Evolutionary conservation across 2,797 vertebrate genomes (phyloP), one percentile per base, ranked within the genome.

Genomic region (Hippoglossus hippoglossus): DNA sequence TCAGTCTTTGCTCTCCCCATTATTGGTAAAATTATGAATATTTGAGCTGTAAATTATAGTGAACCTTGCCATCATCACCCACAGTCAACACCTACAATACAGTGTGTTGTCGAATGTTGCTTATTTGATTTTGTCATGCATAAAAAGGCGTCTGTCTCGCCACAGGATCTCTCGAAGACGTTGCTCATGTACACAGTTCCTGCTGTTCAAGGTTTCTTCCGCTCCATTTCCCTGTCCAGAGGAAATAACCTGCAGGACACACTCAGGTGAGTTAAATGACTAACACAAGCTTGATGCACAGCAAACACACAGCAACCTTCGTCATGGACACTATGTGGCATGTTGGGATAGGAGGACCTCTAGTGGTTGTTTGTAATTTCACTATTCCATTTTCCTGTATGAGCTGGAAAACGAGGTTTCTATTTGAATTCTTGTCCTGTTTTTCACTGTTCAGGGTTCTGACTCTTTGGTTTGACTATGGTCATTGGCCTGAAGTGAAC

Each of bases 221-320:
- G 98, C 22, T 99, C 98, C 63, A 99, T 99, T 87, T 98, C 98
- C 59, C 90, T 99, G 68, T 99, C 98, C 31, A 94, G 97, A 81
- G 98, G 98, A 82, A 99, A 99, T 87, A 99, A 99, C 90, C 93
- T 99, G 9, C 98, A 99, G 82, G 98, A 99, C 84, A 99, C 98
- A 0, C 95, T 99, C 54, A 96, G 98, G 98, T 99, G 91, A 62
- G 70, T 41, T 36, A 53, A 71, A 46, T 6, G 34, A 63, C 44
- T 31, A 0, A 47, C 24, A 26, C 50, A 53, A 28, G 13, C 34
- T 8, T 44, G 58, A 50, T n/a, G 46, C 13, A 24, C 62, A 63
- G 5, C 15, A 24, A 36, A 55, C 47, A 44, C 15, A 73, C 21
- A 3, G 41, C 19, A 16, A 22, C n/a, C 0, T 9, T 64, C 63